Evolutionary conservation across 2,888 invertebrate species (phyloP).

Genomic region (Phaonia tiefii): DNA sequence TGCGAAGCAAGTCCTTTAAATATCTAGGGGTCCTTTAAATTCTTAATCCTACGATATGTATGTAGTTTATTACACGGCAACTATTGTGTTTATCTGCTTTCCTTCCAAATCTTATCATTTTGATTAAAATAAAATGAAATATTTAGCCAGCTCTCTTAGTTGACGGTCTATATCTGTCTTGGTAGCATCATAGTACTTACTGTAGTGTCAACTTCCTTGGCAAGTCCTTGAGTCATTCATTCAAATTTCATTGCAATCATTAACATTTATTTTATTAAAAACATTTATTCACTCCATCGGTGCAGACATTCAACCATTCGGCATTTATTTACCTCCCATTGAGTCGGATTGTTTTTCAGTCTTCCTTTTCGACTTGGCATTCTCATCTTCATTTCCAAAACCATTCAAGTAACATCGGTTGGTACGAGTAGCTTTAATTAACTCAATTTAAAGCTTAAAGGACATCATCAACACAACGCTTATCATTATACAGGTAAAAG

Average conservation of each 20-base stretch:
- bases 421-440: conserved; percentile 65
- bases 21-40: no score
- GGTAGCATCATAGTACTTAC: no score
- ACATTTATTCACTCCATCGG: conserved; percentile 16
- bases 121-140: no score
- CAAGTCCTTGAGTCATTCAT: conserved; percentile 5
- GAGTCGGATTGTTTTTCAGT: background rate
- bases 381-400: background rate
- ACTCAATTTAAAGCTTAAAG: conserved; percentile 67
- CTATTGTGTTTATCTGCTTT: no score
- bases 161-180: no score
- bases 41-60: no score
- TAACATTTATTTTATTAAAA: conserved; percentile 52
- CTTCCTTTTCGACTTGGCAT: background rate
- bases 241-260: conserved; percentile 65
- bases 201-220: no score
- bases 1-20: no score
- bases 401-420: conserved; percentile 38
- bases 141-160: no score
- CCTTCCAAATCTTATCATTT: no score
- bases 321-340: background rate
- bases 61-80: no score
- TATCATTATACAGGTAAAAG: conserved; percentile 22
- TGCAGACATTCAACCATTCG: background rate
- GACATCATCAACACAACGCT: conserved; percentile 56